phyloP scores from a whole-genome alignment of 2,888 invertebrate species.

The Drosophila nigricruria region DNA sequence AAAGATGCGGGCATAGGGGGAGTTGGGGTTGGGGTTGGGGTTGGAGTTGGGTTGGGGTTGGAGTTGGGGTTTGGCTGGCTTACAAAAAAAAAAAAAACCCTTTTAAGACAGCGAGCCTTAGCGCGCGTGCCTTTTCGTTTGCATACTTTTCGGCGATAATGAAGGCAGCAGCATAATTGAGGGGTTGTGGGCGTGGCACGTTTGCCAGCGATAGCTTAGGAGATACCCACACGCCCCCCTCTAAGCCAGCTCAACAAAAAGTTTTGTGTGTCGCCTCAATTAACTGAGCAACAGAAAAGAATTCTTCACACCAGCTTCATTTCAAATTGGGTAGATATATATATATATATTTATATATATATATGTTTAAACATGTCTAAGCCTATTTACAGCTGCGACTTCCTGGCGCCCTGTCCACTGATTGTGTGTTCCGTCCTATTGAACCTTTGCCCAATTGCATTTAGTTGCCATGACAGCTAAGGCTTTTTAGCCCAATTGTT shows the following conservation, averaged over 20 bases:
- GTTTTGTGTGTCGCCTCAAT: slow-evolving; percentile 32
- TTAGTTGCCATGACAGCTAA: background rate
- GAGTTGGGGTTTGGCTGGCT: background rate
- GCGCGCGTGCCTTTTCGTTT: slow-evolving; percentile 66
- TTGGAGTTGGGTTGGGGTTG: no score
- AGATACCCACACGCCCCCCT: background rate
- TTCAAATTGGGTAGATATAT: background rate
- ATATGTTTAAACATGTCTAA: background rate
- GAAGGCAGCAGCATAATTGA: slow-evolving; percentile 48
- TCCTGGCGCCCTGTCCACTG: background rate
- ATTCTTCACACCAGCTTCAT: background rate
- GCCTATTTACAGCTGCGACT: background rate
- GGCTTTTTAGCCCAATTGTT: background rate
- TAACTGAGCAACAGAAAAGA: slow-evolving; percentile 30
- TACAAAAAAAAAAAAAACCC: slow-evolving; percentile 24
- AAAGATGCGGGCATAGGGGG: slow-evolving; percentile 37
- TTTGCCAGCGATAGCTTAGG: background rate
- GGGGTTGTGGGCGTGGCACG: background rate
- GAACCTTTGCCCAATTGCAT: background rate
- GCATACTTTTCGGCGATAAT: slow-evolving; percentile 74
- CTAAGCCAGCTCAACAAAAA: background rate
- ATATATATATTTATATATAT: background rate
- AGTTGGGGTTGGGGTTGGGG: background rate
- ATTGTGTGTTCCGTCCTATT: background rate
- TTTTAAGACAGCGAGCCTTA: slow-evolving; percentile 37